phyloP scores from a whole-genome alignment of 2,888 invertebrate genomes.

The Rhaphigaster nebulosa region DNA sequence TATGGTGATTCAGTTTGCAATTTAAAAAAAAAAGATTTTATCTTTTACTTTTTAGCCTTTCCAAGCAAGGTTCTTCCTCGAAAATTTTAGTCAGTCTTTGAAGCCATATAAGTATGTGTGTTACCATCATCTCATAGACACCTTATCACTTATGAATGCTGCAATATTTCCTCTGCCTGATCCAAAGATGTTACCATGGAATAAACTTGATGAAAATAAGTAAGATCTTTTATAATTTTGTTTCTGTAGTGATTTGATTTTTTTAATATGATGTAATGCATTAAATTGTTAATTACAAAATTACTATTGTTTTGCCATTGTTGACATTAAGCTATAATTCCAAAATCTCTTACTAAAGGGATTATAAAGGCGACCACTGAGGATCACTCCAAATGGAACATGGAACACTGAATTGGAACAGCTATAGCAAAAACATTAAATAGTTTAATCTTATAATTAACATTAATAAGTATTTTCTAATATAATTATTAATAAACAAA shows the following conservation, averaged over 20 bases:
- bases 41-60: constrained; percentile 29
- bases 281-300: not conserved
- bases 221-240: not conserved
- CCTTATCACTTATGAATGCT: not conserved
- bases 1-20: not conserved
- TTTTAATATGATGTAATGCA: not conserved
- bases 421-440: too few species aligned
- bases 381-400: too few species aligned
- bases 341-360: too few species aligned
- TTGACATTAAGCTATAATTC: too few species aligned
- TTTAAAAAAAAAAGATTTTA: not conserved
- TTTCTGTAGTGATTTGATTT: not conserved
- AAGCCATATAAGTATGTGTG: constrained; percentile 40
- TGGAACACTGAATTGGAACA: too few species aligned
- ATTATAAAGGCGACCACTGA: too few species aligned
- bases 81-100: constrained; percentile 49
- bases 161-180: constrained; percentile 20
- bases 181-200: constrained; percentile 52
- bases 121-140: constrained; percentile 7
- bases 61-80: not conserved
- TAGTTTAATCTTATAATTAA: too few species aligned
- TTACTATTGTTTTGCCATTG: not conserved
- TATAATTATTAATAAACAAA: too few species aligned
- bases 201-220: constrained; percentile 46
- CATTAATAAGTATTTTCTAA: too few species aligned